A percentile compares a stretch with the other conserved stretches of the same genome.
These are phyloP conservation scores for Excalfactoria chinensis DNA, from an alignment of 2,113 vertebrate genomes.

Conservation along the genomic window DNA sequence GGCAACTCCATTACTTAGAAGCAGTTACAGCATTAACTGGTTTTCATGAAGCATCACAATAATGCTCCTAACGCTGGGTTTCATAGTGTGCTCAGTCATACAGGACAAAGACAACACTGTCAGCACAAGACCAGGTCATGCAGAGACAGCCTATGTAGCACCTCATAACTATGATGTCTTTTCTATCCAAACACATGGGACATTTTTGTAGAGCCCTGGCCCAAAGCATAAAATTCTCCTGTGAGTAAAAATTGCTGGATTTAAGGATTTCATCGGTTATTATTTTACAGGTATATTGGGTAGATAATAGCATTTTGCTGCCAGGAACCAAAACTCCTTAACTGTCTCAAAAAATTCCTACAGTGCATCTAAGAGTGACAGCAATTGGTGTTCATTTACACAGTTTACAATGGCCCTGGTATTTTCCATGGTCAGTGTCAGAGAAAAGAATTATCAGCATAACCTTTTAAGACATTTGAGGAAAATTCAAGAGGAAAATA, in stretches of 20 bases:
- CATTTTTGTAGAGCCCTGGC: background rate
- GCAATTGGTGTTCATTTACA: background rate
- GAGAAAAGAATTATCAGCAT: background rate
- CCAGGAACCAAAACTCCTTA: background rate
- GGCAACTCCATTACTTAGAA: background rate
- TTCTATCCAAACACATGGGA: background rate
- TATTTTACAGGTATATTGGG: background rate
- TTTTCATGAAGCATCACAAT: background rate
- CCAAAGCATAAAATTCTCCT: background rate
- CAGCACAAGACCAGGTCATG: background rate
- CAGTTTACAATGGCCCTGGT: background rate
- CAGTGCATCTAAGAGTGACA: background rate
- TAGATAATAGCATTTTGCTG: background rate
- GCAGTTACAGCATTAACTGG: rapidly evolving
- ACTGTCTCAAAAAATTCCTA: background rate
- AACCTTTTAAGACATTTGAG: background rate
- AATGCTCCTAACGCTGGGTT: background rate
- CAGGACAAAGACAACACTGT: background rate
- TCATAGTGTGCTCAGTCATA: rapidly evolving
- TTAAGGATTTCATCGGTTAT: background rate
- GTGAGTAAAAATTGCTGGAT: background rate
- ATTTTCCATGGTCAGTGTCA: background rate
- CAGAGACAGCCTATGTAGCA: rapidly evolving
- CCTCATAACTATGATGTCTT: background rate
- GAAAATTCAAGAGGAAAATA: background rate